Evolutionary conservation across 2,113 vertebrate species (phyloP).

Genomic region (Salvelinus fontinalis): DNA sequence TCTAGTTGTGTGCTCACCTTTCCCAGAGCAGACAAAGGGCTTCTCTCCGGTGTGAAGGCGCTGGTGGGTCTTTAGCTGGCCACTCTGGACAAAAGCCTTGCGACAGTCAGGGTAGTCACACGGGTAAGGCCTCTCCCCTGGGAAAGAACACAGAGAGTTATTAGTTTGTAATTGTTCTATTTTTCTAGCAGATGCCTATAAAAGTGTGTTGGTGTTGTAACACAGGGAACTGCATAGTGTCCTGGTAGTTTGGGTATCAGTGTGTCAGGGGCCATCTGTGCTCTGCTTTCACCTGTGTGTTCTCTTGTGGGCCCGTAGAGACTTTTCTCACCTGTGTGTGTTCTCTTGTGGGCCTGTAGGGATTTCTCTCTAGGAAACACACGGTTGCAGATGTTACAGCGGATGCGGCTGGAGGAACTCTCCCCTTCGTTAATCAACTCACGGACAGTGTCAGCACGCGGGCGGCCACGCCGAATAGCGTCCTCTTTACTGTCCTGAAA

Average conservation of each 20-base stretch:
- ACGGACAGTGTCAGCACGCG: conserved; percentile 90
- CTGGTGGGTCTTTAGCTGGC: conserved; percentile 98
- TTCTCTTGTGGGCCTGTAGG: conserved; percentile 95
- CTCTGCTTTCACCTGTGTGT: conserved; percentile 80
- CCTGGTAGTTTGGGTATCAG: too few relatives aligned
- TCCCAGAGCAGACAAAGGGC: conserved; percentile 96
- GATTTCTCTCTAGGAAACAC: conserved; percentile 97
- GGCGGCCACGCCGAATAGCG: conserved; percentile 86
- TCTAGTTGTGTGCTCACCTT: conserved; percentile 71
- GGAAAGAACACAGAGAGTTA: conserved; percentile 6
- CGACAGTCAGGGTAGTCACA: conserved; percentile 97
- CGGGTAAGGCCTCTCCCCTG: conserved; percentile 95
- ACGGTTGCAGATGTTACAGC: conserved; percentile 94
- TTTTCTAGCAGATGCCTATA: too few relatives aligned
- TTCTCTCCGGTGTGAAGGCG: conserved; percentile 98
- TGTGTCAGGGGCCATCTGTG: too few relatives aligned
- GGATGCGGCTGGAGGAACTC: conserved; percentile 94
- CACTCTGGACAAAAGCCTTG: conserved; percentile 98
- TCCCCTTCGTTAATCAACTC: conserved; percentile 95
- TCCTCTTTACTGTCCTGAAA: conserved; percentile 32
- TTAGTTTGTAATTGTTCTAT: not conserved
- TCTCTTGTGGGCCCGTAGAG: conserved; percentile 94
- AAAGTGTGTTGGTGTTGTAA: too few relatives aligned
- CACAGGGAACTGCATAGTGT: too few relatives aligned
- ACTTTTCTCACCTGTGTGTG: conserved; percentile 84